Conservation (phyloP, 2,113 vertebrate genomes). For the Pao palembangensis region DNA sequence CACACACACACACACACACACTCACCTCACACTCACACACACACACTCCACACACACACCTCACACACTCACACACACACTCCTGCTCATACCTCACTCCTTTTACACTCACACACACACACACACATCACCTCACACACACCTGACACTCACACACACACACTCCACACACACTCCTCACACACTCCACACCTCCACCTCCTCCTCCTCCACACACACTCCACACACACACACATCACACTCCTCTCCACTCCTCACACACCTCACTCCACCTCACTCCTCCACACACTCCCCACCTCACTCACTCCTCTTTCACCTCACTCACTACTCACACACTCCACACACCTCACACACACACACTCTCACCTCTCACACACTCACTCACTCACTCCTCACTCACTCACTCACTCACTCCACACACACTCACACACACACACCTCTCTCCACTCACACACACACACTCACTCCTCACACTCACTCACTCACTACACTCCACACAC, state of each 20-base stretch:
- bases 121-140: background rate
- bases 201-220: too few species aligned
- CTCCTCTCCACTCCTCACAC: too few species aligned
- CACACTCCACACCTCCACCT: too few species aligned
- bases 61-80: background rate
- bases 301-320: too few species aligned
- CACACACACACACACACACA: background rate
- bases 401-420: constrained; percentile 8
- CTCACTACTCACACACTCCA: background rate
- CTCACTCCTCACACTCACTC: constrained; percentile 23
- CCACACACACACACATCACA: too few species aligned
- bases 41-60: background rate
- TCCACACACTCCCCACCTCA: too few species aligned
- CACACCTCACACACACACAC: background rate
- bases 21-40: constrained; percentile 1
- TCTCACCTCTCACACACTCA: constrained; percentile 29
- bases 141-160: background rate
- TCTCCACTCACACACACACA: background rate
- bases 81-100: too few species aligned
- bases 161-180: background rate
- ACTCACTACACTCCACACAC: constrained; percentile 20
- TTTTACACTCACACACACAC: background rate
- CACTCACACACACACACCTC: background rate
- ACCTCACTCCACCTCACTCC: too few species aligned
- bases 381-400: too few species aligned